Evolutionary conservation across 2,797 vertebrate genomes (phyloP).

Genomic region (Gastrophryne carolinensis): DNA sequence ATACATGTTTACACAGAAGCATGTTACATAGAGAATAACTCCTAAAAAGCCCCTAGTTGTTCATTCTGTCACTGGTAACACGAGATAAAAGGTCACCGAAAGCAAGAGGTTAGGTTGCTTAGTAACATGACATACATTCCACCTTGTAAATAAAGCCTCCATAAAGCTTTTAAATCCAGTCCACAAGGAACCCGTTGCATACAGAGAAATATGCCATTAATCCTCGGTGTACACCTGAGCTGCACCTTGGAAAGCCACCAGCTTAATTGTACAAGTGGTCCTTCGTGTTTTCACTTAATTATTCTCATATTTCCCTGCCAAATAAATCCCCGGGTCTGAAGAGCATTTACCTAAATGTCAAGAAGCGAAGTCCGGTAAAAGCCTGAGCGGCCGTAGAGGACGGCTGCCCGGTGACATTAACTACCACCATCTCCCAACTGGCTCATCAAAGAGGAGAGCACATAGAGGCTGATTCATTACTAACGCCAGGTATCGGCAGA

Average conservation of each 20-base stretch:
- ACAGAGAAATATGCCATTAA: not conserved
- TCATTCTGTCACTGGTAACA: no score
- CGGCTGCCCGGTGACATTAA: not conserved
- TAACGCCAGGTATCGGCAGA: no score
- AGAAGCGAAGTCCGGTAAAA: not conserved
- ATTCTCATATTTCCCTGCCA: conserved; percentile 8
- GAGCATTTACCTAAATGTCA: conserved; percentile 14
- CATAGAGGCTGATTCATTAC: conserved; percentile 32
- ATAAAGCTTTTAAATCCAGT: not conserved
- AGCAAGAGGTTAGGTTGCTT: no score
- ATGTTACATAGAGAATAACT: no score
- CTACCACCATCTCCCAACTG: not conserved
- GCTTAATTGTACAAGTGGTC: not conserved
- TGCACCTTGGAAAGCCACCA: not conserved
- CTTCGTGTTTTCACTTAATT: conserved; percentile 18
- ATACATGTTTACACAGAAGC: no score
- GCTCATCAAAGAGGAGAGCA: not conserved
- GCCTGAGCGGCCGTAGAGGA: not conserved
- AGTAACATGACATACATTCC: no score
- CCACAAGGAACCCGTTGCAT: not conserved
- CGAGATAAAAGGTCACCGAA: no score
- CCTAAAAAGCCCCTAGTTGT: no score
- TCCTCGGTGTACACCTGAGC: not conserved
- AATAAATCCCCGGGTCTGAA: not conserved
- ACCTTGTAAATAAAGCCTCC: no score